Percentiles rank a stretch among this genome's conserved stretches.
phyloP scores from a whole-genome alignment of 2,113 vertebrate genomes.

The Muntiacus reevesi region DNA sequence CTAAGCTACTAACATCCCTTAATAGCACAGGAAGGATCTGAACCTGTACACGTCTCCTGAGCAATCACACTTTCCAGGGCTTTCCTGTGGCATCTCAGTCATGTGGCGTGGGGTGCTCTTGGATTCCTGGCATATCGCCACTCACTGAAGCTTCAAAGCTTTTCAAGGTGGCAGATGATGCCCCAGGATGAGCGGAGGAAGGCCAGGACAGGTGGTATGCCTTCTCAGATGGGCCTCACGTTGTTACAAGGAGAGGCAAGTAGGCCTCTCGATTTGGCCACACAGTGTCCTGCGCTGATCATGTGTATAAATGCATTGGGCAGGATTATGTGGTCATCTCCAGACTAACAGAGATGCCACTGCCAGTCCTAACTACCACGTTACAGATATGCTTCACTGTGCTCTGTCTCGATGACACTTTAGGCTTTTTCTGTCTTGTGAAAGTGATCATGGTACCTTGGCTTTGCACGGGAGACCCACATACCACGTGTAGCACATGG shows the following conservation, averaged over 20 bases:
- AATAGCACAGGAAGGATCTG: not conserved
- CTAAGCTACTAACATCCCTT: not conserved
- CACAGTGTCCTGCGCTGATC: not conserved
- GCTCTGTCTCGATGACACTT: not conserved
- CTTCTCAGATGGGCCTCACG: not conserved
- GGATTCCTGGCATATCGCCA: not conserved
- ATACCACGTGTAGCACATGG: not conserved
- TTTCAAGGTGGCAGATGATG: not conserved
- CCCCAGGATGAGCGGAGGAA: not conserved
- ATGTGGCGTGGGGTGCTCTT: not conserved
- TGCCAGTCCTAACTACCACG: not conserved
- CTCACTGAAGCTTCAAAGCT: not conserved
- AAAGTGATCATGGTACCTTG: not conserved
- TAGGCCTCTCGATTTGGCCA: not conserved
- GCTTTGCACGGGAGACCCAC: not conserved
- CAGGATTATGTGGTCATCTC: not conserved
- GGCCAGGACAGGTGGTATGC: not conserved
- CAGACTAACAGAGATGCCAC: not conserved
- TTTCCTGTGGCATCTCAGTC: not conserved
- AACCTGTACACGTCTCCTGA: not conserved
- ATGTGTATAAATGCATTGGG: not conserved
- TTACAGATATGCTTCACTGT: not conserved
- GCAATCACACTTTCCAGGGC: not conserved
- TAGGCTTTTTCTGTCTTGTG: not conserved
- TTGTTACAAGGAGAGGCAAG: not conserved